A percentile compares a stretch with the other conserved stretches of the same genome.
These are phyloP conservation scores for Odontocolon sp. DNA, from an alignment of 2,888 invertebrate genomes.

Conservation along the genomic window DNA sequence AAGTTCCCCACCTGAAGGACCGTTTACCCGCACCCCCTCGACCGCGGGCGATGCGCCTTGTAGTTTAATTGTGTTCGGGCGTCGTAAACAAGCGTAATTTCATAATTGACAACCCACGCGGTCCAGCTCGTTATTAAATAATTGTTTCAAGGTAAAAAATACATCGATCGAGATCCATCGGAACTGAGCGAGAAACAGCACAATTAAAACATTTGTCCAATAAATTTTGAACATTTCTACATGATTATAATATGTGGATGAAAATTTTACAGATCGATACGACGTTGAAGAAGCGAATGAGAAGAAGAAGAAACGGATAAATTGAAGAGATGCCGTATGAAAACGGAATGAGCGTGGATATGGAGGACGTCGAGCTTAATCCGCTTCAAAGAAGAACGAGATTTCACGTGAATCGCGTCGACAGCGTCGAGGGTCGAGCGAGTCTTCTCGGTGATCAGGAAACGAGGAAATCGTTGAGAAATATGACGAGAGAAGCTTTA, in stretches of 20 bases:
- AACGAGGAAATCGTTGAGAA: constrained; percentile 76
- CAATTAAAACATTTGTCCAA: constrained; percentile 27
- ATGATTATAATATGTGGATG: background rate
- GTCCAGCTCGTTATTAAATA: constrained; percentile 68
- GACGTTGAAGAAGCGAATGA: background rate
- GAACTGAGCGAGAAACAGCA: constrained; percentile 10
- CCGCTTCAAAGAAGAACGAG: constrained; percentile 82
- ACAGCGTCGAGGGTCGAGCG: constrained; percentile 81
- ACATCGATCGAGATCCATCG: constrained; percentile 51
- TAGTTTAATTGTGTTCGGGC: constrained; percentile 57
- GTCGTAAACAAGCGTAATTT: constrained; percentile 74
- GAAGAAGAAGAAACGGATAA: background rate
- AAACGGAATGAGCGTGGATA: constrained; percentile 70
- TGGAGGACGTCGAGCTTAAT: constrained; percentile 78
- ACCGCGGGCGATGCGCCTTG: constrained; percentile 1
- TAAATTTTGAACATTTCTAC: background rate
- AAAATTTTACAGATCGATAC: too few relatives aligned
- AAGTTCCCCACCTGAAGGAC: constrained; percentile 1
- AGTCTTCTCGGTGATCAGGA: constrained; percentile 79
- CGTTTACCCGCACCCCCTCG: background rate
- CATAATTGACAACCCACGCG: constrained; percentile 76
- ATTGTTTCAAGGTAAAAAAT: constrained; percentile 70
- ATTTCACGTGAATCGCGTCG: constrained; percentile 85
- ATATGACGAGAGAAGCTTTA: constrained; percentile 93
- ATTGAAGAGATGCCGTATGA: constrained; percentile 72